These are phyloP conservation scores for Larimichthys crocea DNA, from an alignment of 2,113 vertebrate species.

Conservation along the genomic window DNA sequence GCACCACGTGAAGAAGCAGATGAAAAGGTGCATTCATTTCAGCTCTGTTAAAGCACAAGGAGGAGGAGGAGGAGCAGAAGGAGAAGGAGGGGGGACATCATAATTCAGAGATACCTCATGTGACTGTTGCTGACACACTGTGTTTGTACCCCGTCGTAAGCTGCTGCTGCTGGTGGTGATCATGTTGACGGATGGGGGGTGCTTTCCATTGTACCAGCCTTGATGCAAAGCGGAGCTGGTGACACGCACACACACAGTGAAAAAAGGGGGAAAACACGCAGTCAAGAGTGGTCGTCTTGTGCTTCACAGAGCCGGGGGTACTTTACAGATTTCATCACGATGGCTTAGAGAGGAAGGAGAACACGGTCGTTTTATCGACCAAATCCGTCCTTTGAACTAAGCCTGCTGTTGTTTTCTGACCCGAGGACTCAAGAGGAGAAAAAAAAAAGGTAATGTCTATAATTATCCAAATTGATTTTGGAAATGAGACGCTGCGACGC, in stretches of 20 bases:
- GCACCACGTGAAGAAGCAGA: constrained; percentile 55
- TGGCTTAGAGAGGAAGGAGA: constrained; percentile 66
- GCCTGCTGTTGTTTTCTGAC: constrained; percentile 3
- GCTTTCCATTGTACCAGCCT: constrained; percentile 8
- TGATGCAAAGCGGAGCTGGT: constrained; percentile 8
- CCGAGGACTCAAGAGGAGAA: constrained; percentile 22
- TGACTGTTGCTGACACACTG: constrained; percentile 36
- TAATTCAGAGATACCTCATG: constrained; percentile 48
- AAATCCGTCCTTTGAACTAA: constrained; percentile 40
- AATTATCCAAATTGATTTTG: not conserved
- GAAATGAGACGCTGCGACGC: constrained; percentile 9
- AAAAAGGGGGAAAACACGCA: constrained; percentile 18
- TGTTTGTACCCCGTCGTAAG: not conserved
- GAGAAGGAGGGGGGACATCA: constrained; percentile 52
- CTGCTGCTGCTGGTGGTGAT: not conserved
- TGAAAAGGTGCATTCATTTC: constrained; percentile 65
- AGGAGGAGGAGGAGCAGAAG: constrained; percentile 35
- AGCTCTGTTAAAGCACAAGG: constrained; percentile 1
- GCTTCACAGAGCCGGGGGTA: not conserved
- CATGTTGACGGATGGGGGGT: constrained; percentile 7
- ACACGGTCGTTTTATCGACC: constrained; percentile 56
- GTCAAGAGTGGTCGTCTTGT: constrained; percentile 28
- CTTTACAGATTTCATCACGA: constrained; percentile 58
- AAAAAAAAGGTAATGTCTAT: constrained; percentile 65
- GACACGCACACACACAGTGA: not conserved